These are phyloP conservation scores for Mimumesa dahlbomi DNA, from an alignment of 2,888 invertebrate genomes.

Conservation along the genomic window DNA sequence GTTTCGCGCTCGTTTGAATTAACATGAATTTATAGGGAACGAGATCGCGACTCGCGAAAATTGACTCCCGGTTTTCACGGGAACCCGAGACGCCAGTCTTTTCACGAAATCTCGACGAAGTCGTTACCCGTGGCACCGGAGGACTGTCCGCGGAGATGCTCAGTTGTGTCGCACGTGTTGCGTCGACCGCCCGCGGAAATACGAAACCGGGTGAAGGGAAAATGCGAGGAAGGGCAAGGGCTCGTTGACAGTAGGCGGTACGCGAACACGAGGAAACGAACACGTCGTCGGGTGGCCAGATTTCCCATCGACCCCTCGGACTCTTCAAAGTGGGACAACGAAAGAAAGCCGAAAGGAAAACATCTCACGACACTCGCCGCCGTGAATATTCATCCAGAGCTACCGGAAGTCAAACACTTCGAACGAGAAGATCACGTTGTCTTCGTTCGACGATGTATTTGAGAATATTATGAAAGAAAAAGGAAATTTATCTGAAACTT, in stretches of 20 bases:
- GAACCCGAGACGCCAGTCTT: no score
- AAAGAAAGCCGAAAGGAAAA: not conserved
- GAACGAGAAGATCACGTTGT: no score
- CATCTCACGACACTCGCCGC: not conserved
- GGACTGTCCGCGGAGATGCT: not conserved
- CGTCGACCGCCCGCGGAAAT: slow-evolving; percentile 35
- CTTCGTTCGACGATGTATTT: no score
- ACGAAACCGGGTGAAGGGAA: slow-evolving; percentile 48
- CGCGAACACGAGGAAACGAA: slow-evolving; percentile 22
- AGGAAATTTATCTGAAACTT: no score
- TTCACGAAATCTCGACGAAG: no score
- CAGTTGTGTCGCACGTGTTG: slow-evolving; percentile 50
- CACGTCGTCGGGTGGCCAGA: slow-evolving; percentile 28
- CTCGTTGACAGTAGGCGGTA: slow-evolving; percentile 54
- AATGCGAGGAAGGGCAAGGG: slow-evolving; percentile 53
- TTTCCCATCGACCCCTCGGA: slow-evolving; percentile 27
- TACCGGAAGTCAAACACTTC: no score
- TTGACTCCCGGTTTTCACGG: no score
- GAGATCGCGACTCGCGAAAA: no score
- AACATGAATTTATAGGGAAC: no score
- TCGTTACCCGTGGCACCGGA: no score
- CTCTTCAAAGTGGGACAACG: not conserved
- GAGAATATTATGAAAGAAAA: no score
- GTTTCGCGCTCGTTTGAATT: no score
- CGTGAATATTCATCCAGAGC: not conserved